Evolutionary conservation across 1,140 invertebrate genomes (phyloP), one percentile per base, ranked within the genome.

Genomic region (Drosophila lini): DNA sequence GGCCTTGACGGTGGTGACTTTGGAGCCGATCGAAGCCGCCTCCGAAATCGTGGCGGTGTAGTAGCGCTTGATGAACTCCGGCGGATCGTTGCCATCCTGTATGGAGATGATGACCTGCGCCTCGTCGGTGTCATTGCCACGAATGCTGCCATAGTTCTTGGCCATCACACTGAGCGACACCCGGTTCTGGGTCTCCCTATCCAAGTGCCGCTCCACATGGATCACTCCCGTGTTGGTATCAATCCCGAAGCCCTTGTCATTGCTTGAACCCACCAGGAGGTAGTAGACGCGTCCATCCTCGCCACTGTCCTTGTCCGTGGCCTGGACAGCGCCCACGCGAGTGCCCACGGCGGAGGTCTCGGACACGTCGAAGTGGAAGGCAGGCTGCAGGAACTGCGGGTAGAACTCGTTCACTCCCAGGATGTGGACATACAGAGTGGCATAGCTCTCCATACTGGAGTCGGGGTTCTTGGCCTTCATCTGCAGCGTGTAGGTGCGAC

Each of bases 41-140:
- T 99, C 98, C 16, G 95, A 96, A 7, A 98, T 94, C 34, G 93
- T 94, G 0, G 95, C 94, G 69, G 96, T 95, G 90, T 98, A 98
- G 22, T 95, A 90, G 28, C 93, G 93, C 77, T 97, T 94, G 10
- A 96, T 91, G 91, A 99, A 99, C 92, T 98, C 96, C 1, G 98
- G 98, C 4, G 98, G 97, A 94, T 99, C 98, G 89, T 99, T 99
- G 5, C 98, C 97, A 92, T 99, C 98, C 93, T 98, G 97, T 58
- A 99, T 97, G 1, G 96, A 96, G 61, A 99, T 96, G 31, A 97
- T 97, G 0, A 99, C 96, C 93, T 97, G 97, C 5, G 98, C 98
- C 92, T 98, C 97, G 91, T 99, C 98, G 0, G 97, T 98, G 86
- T 99, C 98, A 92, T 99, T 98, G 9, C 97, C 97, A 42, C 96